Conservation (phyloP, 2,113 vertebrate species). For the Nipponia nippon region DNA sequence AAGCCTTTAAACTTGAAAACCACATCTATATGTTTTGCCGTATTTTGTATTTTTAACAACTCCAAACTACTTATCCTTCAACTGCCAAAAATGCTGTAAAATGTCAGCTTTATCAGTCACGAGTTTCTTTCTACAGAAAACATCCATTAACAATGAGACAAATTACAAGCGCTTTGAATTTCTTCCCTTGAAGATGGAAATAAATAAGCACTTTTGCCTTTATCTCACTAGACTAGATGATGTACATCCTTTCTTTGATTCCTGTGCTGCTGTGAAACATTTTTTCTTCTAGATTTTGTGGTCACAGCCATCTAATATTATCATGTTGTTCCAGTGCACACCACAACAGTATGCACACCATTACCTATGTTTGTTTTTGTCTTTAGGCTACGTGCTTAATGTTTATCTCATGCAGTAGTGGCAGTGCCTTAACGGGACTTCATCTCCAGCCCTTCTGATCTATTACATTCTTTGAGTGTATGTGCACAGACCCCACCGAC, state of each 20-base stretch:
- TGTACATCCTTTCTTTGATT: background rate
- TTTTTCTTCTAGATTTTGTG: background rate
- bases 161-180: background rate
- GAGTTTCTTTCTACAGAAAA: background rate
- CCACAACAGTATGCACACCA: background rate
- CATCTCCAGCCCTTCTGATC: background rate
- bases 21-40: background rate
- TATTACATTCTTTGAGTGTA: fast-evolving
- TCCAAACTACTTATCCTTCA: background rate
- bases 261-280: background rate
- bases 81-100: background rate
- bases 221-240: background rate
- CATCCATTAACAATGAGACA: background rate
- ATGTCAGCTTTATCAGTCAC: background rate
- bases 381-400: background rate
- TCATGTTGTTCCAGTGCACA: background rate
- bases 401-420: background rate
- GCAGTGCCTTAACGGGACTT: background rate
- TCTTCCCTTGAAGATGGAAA: background rate
- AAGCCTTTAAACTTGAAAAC: background rate
- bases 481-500: fast-evolving
- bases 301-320: background rate
- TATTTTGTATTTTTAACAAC: background rate
- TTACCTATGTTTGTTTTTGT: background rate
- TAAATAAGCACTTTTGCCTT: background rate